These are phyloP conservation scores for Cyprinella venusta DNA, from an alignment of 2,797 vertebrate species.

Conservation along the genomic window DNA sequence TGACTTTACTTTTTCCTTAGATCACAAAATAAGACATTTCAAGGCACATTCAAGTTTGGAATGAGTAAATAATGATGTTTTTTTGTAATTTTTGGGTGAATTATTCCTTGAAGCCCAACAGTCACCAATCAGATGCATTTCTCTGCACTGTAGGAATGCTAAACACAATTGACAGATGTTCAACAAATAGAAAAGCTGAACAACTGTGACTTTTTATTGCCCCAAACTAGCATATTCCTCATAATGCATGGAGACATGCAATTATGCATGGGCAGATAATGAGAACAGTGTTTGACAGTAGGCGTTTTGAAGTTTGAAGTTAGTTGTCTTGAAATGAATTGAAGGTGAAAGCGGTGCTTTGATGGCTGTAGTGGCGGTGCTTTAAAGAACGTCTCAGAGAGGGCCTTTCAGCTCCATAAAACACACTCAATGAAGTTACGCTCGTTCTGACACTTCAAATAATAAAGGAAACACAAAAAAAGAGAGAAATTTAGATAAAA, in stretches of 20 bases:
- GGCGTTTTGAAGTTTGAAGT: conserved; percentile 20
- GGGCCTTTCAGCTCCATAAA: conserved; percentile 9
- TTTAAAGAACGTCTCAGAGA: not conserved
- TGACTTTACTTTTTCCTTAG: not conserved
- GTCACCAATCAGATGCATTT: not conserved
- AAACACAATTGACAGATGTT: not conserved
- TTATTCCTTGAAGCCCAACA: not conserved
- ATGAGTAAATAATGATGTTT: not conserved
- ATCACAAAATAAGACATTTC: not conserved
- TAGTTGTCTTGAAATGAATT: conserved; percentile 31
- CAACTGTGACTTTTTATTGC: conserved; percentile 12
- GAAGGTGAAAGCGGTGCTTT: conserved; percentile 6
- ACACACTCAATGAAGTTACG: not conserved
- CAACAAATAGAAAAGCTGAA: not conserved
- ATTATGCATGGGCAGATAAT: conserved; percentile 27
- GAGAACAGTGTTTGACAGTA: conserved; percentile 4
- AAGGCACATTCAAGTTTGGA: not conserved
- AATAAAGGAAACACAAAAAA: not conserved
- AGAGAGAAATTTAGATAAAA: not conserved
- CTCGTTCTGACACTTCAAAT: not conserved
- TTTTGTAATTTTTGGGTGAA: not conserved
- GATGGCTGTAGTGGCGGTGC: conserved; percentile 5
- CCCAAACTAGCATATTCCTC: not conserved
- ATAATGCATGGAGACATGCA: not conserved
- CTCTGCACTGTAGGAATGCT: not conserved